Evolutionary conservation across 2,888 invertebrate genomes (phyloP), one percentile per base, ranked within the genome.

Genomic region (Scaptomyza polygonia): DNA sequence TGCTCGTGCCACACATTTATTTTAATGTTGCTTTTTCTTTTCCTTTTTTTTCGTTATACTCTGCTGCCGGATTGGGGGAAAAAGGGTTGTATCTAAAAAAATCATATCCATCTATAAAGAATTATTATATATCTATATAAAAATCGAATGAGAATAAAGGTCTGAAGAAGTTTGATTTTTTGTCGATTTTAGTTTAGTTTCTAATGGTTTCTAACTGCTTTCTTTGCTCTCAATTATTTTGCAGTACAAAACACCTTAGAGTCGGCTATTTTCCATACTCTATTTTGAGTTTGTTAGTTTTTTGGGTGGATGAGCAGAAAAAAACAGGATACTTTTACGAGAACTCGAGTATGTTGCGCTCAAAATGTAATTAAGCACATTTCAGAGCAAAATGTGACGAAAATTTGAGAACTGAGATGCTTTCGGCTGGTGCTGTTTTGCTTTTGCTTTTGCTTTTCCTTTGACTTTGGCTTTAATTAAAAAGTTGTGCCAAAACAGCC

Each of bases 391-490:
- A 72, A 57, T 58, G 57, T 58, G 72, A 68, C 44, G 74, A 57
- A 61, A 45, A n/a, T n/a, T 55, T 59, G 34, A 72, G 77, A 56
- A 51, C 72, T 57, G 64, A 63, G 63, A 36, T 34, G 68, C 68
- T 80, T 54, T 67, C 61, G 69, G 65, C 58, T 73, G 64, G 40
- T 54, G 56, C 47, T 30, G 58, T 45, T 25, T 25, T 25, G 25
- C 36, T 61, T 62, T 56, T 72, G 62, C 64, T 59, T 49, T 56
- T 40, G 75, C 62, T 48, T 69, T 67, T 39, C 64, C 67, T 64
- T 85, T 79, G 79, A 71, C 79, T 79, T 85, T 79, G 78, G 70
- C 79, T 78, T 89, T 90, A 89, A 90, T 89, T 90, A 89, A 89
- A 89, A 89, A 89, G 79, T 88, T 86, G 77, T 70, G 81, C 85